These are phyloP conservation scores for Metridium senile DNA, from an alignment of 92 coral and sea anemone genomes.

Conservation along the genomic window DNA sequence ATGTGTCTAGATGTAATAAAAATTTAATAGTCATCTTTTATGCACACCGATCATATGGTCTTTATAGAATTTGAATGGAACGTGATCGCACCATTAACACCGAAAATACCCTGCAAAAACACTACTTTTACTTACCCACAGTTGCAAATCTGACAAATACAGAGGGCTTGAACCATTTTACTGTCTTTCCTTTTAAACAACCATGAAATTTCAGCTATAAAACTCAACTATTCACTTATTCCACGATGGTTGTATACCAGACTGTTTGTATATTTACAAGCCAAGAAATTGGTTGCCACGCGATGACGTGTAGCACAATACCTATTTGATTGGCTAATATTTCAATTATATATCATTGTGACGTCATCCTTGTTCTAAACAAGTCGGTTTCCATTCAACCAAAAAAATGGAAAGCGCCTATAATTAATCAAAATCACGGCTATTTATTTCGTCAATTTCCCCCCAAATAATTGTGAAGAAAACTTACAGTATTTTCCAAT, in stretches of 20 bases:
- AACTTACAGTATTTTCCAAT: too few species aligned
- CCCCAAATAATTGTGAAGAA: too few species aligned
- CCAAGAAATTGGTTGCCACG: slow-evolving; percentile 12
- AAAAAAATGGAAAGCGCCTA: too few species aligned
- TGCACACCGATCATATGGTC: slow-evolving; percentile 17
- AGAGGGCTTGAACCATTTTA: slow-evolving; percentile 73
- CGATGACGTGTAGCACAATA: neutral
- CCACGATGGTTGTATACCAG: neutral
- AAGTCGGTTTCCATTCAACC: neutral
- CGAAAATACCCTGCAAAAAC: slow-evolving; percentile 2
- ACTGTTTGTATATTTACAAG: slow-evolving; percentile 24
- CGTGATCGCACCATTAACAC: slow-evolving; percentile 2
- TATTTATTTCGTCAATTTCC: too few species aligned
- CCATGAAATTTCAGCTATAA: slow-evolving; percentile 1
- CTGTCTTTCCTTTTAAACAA: neutral
- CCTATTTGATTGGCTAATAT: slow-evolving; percentile 26
- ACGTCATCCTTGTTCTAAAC: slow-evolving; percentile 3
- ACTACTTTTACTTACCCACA: slow-evolving; percentile 84
- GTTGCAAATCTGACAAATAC: slow-evolving; percentile 98
- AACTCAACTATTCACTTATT: neutral
- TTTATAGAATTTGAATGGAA: slow-evolving; percentile 3
- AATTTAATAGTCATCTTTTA: neutral
- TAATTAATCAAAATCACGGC: too few species aligned
- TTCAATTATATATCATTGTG: slow-evolving; percentile 13
- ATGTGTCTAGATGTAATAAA: neutral